A percentile compares a stretch with the other conserved stretches of the same genome.
Evolutionary conservation across 2,113 vertebrate genomes (phyloP).

Genomic region (Urocolius indicus): DNA sequence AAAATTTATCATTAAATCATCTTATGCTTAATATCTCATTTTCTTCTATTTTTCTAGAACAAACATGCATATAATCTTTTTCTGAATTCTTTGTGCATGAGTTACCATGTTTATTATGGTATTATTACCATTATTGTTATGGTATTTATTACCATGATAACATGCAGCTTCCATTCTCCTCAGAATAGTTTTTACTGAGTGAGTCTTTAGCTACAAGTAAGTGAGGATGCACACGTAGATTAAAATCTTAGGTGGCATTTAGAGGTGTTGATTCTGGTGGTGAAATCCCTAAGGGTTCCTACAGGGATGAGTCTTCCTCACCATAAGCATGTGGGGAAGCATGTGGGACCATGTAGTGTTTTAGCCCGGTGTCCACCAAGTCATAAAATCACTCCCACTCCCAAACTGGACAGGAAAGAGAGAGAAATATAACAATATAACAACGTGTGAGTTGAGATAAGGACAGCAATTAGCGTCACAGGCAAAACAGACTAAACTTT

Average conservation of each 20-base stretch:
- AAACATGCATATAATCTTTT: fast-evolving
- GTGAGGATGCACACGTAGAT: neutral
- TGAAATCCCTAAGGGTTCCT: neutral
- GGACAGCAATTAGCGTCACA: no score
- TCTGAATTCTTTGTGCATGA: neutral
- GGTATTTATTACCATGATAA: neutral
- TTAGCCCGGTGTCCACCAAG: no score
- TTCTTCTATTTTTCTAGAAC: neutral
- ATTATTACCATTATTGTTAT: no score
- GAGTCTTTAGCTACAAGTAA: neutral
- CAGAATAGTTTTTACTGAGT: neutral
- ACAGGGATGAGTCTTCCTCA: neutral
- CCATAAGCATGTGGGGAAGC: fast-evolving
- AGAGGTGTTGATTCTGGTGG: neutral
- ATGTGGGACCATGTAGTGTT: no score
- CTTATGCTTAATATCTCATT: neutral
- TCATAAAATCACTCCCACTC: no score
- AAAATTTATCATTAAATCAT: neutral
- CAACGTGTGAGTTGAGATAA: no score
- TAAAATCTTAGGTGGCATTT: neutral
- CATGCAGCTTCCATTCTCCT: neutral
- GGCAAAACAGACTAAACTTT: no score
- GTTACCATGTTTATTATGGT: neutral
- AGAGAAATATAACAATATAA: no score
- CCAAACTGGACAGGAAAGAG: no score